Conservation (phyloP, 2,113 vertebrate genomes). For the Falco punctatus region DNA sequence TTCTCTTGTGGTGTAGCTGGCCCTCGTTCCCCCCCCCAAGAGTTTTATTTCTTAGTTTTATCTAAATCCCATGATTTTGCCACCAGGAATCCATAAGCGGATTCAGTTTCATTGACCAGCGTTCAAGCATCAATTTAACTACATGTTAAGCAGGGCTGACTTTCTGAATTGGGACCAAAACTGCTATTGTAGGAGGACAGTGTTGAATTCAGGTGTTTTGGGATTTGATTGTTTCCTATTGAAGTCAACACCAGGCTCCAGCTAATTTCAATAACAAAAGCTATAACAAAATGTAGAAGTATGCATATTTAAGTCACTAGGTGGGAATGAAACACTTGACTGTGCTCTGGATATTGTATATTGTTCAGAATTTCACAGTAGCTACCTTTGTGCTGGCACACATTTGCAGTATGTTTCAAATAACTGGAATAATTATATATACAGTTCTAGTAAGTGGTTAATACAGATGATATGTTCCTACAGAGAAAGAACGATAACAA, state of each 20-base stretch:
- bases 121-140: background rate
- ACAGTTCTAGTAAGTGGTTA: slow-evolving; percentile 8
- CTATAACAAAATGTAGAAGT: background rate
- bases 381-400: background rate
- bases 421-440: background rate
- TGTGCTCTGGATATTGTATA: background rate
- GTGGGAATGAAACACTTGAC: background rate
- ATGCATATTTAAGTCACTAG: background rate
- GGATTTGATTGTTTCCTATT: background rate
- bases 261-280: background rate
- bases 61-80: background rate
- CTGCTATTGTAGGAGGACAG: background rate
- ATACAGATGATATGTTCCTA: background rate
- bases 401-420: background rate
- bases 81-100: background rate
- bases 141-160: background rate
- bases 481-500: background rate
- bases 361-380: background rate
- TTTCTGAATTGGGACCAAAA: background rate
- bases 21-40: background rate
- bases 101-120: background rate
- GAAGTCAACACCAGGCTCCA: background rate
- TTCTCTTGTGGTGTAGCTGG: background rate
- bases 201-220: background rate
- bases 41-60: background rate